Evolutionary conservation across 2,888 invertebrate species (phyloP), one percentile per base, ranked within the genome.

Genomic region (Archips crataeganus): DNA sequence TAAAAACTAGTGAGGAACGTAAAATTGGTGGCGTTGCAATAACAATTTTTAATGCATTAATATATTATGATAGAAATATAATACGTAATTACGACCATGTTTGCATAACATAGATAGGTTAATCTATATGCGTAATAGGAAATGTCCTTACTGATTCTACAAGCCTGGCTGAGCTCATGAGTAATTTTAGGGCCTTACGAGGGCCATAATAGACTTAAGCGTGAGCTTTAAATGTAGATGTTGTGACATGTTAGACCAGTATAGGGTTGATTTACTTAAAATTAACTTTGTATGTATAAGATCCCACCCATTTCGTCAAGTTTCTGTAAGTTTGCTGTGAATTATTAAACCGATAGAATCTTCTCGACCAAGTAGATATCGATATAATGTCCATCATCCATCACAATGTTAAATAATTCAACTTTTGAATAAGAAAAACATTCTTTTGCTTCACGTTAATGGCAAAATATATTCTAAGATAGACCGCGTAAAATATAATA

Each of bases 121-220:
- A 64, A 70, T 70, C 64, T 70, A 64, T 64, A 70, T 59, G 64
- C 70, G 64, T 59, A 64, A 59, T 64, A 70, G 15, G 57, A 13
- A 59, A 47, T 64, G 57, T 70, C 59, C 47, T 59, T 39, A 70
- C 47, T 59, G 47, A 70, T 47, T 57, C 59, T 36, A 70, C 59
- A 49, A 64, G 47, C 57, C 63, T 57, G 47, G 57, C 57, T 57
- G 36, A 57, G 59, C 59, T 36, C 64, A 59, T 59, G 36, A 64
- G 64, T 49, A 70, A 64, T 39, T 64, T 70, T 64, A 59, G 64
- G 47, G 64, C 57, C 36, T 63, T 64, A 42, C 57, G 63, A 70
- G 70, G 51, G 62, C 45, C 34, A 57, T 63, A 45, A 63, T 45
- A 49, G 54, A 47, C 63, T 45, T 0, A 36, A 23, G 32, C 49